Evolutionary conservation across 2,797 vertebrate genomes (phyloP).

Genomic region (Rhinella marina): DNA sequence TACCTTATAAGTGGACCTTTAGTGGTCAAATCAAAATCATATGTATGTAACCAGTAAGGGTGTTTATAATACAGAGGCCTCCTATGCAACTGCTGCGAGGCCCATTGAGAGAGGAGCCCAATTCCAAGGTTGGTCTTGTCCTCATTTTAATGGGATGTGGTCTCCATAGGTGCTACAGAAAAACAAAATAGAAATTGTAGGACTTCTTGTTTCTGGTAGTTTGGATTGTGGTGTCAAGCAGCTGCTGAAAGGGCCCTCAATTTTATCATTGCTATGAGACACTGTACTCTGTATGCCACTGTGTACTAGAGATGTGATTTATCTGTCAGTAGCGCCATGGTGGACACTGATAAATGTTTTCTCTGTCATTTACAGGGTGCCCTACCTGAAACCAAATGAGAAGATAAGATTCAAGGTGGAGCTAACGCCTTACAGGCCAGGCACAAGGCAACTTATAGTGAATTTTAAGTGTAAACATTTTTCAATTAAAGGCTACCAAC

Average conservation of each 20-base stretch:
- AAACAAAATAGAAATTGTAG: background rate
- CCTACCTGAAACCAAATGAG: conserved; percentile 71
- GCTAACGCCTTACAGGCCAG: conserved; percentile 70
- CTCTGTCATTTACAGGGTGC: conserved; percentile 65
- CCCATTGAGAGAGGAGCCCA: background rate
- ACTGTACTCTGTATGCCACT: background rate
- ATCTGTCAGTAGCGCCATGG: background rate
- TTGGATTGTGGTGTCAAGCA: background rate
- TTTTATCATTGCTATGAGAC: background rate
- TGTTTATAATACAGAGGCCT: too few relatives aligned
- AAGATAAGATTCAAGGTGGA: conserved; percentile 71
- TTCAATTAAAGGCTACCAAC: conserved; percentile 54
- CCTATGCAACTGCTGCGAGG: too few relatives aligned
- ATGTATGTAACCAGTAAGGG: too few relatives aligned
- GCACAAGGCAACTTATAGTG: conserved; percentile 74
- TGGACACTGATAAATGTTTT: background rate
- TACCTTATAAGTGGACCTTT: too few relatives aligned
- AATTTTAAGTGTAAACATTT: conserved; percentile 56
- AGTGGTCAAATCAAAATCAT: too few relatives aligned
- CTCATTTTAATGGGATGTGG: background rate
- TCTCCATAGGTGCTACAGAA: too few relatives aligned
- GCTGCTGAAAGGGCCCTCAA: background rate
- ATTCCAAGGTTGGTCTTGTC: background rate
- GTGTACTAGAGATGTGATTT: background rate
- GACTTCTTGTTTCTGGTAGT: background rate